phyloP scores from a whole-genome alignment of 2,888 invertebrate species.

The Bruchidius siliquastri region DNA sequence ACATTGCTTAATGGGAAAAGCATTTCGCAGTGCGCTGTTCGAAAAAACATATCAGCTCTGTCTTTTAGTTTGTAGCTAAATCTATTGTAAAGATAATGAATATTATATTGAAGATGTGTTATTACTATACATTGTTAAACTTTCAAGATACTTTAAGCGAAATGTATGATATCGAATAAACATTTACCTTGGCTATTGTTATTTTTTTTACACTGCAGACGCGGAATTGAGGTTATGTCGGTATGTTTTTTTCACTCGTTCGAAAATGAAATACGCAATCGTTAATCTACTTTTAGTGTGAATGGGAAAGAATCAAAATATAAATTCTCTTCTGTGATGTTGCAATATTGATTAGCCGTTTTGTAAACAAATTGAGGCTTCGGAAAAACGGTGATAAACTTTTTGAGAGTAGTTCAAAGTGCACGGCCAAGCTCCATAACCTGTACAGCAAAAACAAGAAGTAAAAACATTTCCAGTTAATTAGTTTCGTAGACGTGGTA shows the following conservation, averaged over 20 bases:
- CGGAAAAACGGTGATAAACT: not conserved
- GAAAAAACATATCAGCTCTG: not conserved
- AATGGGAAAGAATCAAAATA: not conserved
- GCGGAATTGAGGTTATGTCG: not conserved
- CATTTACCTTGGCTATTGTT: not conserved
- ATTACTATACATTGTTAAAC: not conserved
- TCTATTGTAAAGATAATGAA: not conserved
- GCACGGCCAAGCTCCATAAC: not conserved
- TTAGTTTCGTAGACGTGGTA: not conserved
- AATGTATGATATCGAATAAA: not conserved
- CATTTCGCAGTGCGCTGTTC: not conserved
- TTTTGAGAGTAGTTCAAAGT: not conserved
- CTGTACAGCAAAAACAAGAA: not conserved
- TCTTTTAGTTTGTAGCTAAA: not conserved
- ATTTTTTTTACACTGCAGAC: not conserved
- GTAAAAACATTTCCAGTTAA: not conserved
- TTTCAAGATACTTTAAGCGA: not conserved
- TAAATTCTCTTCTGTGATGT: not conserved
- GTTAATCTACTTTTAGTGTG: not conserved
- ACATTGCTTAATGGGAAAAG: constrained; percentile 1
- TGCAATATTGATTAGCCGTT: not conserved
- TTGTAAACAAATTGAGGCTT: not conserved
- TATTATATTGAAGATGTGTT: not conserved
- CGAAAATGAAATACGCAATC: not conserved
- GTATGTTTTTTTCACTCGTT: not conserved